phyloP scores from a whole-genome alignment of 2,113 vertebrate species.

The Catharus bicknelli region DNA sequence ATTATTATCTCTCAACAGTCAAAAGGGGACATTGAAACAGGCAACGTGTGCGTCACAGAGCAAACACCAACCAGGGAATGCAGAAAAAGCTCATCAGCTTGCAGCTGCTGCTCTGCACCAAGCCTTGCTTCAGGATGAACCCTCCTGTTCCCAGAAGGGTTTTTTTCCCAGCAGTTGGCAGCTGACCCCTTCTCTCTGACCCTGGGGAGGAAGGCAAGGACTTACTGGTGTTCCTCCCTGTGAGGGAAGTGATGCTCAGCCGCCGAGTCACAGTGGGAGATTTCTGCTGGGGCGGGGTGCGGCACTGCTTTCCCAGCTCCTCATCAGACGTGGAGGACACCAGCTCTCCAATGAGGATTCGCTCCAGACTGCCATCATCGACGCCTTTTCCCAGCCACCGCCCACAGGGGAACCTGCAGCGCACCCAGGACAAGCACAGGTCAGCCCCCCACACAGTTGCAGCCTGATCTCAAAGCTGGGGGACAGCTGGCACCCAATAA shows the following conservation, averaged over 20 bases:
- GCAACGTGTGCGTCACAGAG: background rate
- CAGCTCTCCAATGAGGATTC: conserved; percentile 90
- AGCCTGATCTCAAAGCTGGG: background rate
- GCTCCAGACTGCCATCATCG: conserved; percentile 90
- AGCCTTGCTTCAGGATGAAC: background rate
- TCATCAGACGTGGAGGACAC: conserved; percentile 76
- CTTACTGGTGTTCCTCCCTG: conserved; percentile 82
- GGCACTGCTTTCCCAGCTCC: conserved; percentile 81
- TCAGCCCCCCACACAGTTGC: background rate
- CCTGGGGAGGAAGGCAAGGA: background rate
- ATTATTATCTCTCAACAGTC: background rate
- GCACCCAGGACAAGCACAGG: background rate
- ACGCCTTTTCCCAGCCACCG: conserved; percentile 91
- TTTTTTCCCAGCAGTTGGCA: background rate
- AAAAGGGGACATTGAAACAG: background rate
- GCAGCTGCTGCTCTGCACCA: background rate
- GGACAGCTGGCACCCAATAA: background rate
- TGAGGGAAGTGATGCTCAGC: conserved; percentile 84
- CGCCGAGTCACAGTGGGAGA: conserved; percentile 83
- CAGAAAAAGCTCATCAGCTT: background rate
- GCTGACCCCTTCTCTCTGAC: background rate
- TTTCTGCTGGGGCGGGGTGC: conserved; percentile 87
- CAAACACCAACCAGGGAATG: background rate
- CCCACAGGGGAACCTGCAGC: conserved; percentile 86
- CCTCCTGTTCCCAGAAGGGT: background rate